Base-by-base conservation (phyloP, 2,113 vertebrate genomes). In the Mormyrus lacerda region DNA sequence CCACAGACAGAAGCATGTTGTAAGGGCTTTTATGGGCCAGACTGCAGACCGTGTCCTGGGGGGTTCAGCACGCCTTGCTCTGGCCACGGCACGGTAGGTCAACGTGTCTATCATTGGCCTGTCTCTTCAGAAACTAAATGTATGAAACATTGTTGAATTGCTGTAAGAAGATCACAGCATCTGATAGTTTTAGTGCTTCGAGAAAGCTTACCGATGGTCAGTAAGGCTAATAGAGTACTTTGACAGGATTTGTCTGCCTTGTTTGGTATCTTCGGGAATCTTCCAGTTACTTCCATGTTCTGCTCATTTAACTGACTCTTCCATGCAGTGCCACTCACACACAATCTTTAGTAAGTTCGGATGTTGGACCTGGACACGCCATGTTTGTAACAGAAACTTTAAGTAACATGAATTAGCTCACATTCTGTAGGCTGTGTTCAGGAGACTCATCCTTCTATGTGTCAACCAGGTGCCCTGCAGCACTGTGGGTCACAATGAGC, bases 21-120 rank as follows among this genome's bases (percentile, higher is more conserved):
- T 92, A 95, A 93, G 92, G 98, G 98, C 0, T 99, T 99, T 94
- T 98, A 96, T 0, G 97, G 98, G 42, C 93, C 95, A 13, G 95
- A 97, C 88, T 99, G 98, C 91, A 93, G 88, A 19, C 95, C 94
- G 0, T 99, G 98, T 89, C 98, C 97, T 0, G 97, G 98, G 91
- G 97, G 97, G 45, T 96, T 96, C 93, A 92, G 69, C 39, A 94
- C 91, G 0, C 96, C 97, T 0, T 99, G 98, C 91, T 98, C 96
- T 0, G 95, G 96, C 91, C 97, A 97, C 0, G 98, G 98, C 31
- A 94, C 96, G 96, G 98, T 99, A 92, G 95, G 87, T 65, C 3
- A 65, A 9, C 44, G n/a, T 17, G 48, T 10, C 13, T n/a, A 53
- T 31, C 45, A 17, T 19, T 86, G 24, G 85, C 44, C 44, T 47